Base-by-base conservation (phyloP, 2,797 vertebrate genomes). In the Anguilla marmorata region DNA sequence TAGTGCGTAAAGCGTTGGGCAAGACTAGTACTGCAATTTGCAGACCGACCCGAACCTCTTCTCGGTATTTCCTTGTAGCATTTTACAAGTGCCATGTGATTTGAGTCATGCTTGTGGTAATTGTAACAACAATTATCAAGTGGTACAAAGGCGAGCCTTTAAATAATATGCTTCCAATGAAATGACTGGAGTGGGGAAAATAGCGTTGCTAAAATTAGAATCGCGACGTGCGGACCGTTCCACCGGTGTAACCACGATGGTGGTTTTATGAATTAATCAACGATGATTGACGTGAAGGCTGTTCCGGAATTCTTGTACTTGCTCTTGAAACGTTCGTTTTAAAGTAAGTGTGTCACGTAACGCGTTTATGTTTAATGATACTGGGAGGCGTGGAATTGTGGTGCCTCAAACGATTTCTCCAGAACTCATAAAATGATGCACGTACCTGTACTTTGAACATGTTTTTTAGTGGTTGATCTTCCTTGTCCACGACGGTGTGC, bases 141-240 rank as follows among this genome's bases (percentile, higher is more conserved):
- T 27, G 9, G 8, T 30, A 72, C 69, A 27, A 72, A 14, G n/a
- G 27, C 9, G 27, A 72, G 69, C 11, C 27, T 33, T 11, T 6
- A 33, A 72, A 72, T 27, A 72, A 72, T 72, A 27, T 41, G 58
- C 83, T 88, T 69, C 30, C 66, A 58, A 7, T 52, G 76, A 72
- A 85, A 76, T 86, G 85, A 86, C 88, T 30, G n/a, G 30, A 60
- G 41, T 12, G 21, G 58, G 72, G 82, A 37, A 58, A 86, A 56
- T 72, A 69, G 24, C 60, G 69, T 48, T 66, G 72, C 88, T 89
- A 87, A 89, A 89, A 85, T 89, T 89, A 89, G 82, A 56, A 16
- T 72, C 80, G n/a, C 58, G 79, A 87, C 37, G 27, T 74, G 50
- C 33, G 30, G 33, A 79, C 37, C 14, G 41, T 79, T 27, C 52